Conservation (phyloP, 2,888 invertebrate species). For the Acronicta psi region DNA sequence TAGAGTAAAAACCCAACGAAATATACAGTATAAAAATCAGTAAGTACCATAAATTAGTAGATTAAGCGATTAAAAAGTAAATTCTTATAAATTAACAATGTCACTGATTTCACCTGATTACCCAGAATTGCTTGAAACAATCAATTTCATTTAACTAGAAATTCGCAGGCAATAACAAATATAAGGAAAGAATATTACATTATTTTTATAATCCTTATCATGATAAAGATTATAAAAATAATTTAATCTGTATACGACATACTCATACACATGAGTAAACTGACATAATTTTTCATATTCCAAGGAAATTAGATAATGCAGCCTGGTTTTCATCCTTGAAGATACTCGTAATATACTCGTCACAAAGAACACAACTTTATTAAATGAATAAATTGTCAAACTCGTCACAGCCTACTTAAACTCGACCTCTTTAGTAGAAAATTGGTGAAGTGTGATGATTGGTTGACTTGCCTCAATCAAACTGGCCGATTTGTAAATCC, state of each 20-base stretch:
- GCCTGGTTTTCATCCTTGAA: slow-evolving; percentile 33
- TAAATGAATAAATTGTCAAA: slow-evolving; percentile 9
- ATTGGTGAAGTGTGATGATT: background rate
- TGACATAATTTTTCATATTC: slow-evolving; percentile 42
- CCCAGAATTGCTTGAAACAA: slow-evolving; percentile 22
- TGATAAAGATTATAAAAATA: slow-evolving; percentile 35
- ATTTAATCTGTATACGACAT: slow-evolving; percentile 25
- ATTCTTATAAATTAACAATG: background rate
- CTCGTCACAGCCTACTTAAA: background rate
- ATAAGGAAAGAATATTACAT: slow-evolving; percentile 20
- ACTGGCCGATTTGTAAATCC: too few species aligned
- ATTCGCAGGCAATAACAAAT: slow-evolving; percentile 2
- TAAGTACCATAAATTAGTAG: background rate
- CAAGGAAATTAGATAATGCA: slow-evolving; percentile 45
- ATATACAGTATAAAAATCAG: too few species aligned
- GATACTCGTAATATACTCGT: slow-evolving; percentile 10
- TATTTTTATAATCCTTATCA: too few species aligned
- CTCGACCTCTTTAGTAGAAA: slow-evolving; percentile 6
- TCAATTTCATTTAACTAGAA: slow-evolving; percentile 14
- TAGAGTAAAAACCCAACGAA: too few species aligned
- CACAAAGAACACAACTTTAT: slow-evolving; percentile 8
- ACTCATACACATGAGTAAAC: slow-evolving; percentile 10
- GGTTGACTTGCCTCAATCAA: too few species aligned
- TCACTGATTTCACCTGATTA: slow-evolving; percentile 19
- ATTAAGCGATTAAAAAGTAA: background rate